Evolutionary conservation across 2,888 invertebrate species (phyloP).

Genomic region (Hymenopus coronatus): DNA sequence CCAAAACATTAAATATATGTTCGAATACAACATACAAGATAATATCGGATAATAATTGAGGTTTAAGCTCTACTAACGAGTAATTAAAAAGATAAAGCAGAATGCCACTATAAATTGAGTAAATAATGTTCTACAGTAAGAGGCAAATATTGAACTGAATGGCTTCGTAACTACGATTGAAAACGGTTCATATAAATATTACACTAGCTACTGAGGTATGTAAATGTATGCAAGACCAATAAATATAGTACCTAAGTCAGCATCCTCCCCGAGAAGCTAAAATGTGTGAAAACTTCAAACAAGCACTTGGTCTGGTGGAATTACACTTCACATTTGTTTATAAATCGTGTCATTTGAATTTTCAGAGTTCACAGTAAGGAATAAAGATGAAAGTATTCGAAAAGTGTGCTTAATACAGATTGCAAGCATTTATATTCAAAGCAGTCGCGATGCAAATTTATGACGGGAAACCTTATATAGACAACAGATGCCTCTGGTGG

Average conservation of each 20-base stretch:
- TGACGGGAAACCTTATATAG: neutral
- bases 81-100: no score
- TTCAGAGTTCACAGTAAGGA: neutral
- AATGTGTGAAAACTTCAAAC: neutral
- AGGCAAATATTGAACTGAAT: no score
- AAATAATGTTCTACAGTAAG: no score
- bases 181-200: neutral
- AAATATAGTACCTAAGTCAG: neutral
- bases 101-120: no score
- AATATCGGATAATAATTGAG: no score
- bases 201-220: neutral
- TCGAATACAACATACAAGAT: no score
- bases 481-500: neutral
- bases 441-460: neutral
- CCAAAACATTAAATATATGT: no score
- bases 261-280: neutral
- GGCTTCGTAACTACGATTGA: neutral
- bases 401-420: neutral
- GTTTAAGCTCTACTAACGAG: no score
- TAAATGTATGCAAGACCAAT: neutral
- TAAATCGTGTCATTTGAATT: neutral
- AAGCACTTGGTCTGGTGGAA: neutral
- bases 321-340: neutral
- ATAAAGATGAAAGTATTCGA: neutral
- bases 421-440: neutral